phyloP scores from a whole-genome alignment of 2,113 vertebrate genomes.

The Silurus asotus region DNA sequence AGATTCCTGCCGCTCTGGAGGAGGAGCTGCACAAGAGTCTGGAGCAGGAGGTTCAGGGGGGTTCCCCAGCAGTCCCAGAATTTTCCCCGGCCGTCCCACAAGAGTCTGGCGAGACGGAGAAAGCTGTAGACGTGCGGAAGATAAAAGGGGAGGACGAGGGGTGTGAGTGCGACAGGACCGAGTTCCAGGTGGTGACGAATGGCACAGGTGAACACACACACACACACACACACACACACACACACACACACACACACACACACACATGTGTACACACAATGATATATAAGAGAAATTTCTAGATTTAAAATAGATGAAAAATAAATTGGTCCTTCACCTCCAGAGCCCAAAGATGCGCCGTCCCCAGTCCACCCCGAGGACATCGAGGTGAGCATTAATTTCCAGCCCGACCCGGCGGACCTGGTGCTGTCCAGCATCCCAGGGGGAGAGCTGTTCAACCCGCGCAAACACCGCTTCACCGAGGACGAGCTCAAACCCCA shows the following conservation, averaged over 20 bases:
- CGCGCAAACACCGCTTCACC: slow-evolving; percentile 93
- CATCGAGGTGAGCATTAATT: slow-evolving; percentile 91
- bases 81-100: background rate
- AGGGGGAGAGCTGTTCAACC: slow-evolving; percentile 95
- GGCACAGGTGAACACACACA: slow-evolving; percentile 56
- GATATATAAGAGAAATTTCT: background rate
- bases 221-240: background rate
- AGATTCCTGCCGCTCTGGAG: slow-evolving; percentile 87
- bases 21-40: slow-evolving; percentile 74
- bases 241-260: background rate
- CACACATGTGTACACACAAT: too few species aligned
- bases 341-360: slow-evolving; percentile 53
- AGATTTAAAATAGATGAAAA: background rate
- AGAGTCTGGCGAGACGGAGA: background rate
- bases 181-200: slow-evolving; percentile 46
- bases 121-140: slow-evolving; percentile 31
- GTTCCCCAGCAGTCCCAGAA: background rate
- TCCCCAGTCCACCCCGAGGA: slow-evolving; percentile 86
- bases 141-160: slow-evolving; percentile 37
- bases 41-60: slow-evolving; percentile 40
- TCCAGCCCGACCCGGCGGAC: slow-evolving; percentile 93
- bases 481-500: slow-evolving; percentile 97
- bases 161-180: slow-evolving; percentile 17
- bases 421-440: slow-evolving; percentile 96
- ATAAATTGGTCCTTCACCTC: background rate